Conservation (phyloP, 2,888 invertebrate genomes). For the Alloscopus bannaensis region DNA sequence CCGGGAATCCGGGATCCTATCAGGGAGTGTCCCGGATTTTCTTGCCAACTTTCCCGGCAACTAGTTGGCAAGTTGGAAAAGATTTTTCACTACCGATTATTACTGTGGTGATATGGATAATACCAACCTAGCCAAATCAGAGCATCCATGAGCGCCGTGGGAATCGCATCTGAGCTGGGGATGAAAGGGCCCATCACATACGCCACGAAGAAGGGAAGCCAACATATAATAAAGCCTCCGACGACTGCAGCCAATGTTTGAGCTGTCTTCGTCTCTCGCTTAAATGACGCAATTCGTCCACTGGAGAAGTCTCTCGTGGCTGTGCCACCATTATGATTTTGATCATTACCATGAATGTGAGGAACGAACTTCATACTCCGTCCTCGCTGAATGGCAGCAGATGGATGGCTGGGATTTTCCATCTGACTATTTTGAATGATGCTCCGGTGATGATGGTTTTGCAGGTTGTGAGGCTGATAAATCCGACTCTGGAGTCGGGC, state of each 20-base stretch:
- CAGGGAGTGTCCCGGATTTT: not conserved
- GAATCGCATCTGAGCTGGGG: conserved; percentile 77
- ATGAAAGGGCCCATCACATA: conserved; percentile 89
- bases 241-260: conserved; percentile 91
- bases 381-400: conserved; percentile 43
- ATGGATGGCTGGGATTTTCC: conserved; percentile 29
- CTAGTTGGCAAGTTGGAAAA: not conserved
- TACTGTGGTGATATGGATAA: no score
- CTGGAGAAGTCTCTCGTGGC: conserved; percentile 69
- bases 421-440: conserved; percentile 45
- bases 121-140: conserved; percentile 87
- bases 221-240: conserved; percentile 91
- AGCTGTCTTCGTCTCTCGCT: conserved; percentile 91
- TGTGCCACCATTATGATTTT: conserved; percentile 67
- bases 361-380: conserved; percentile 66
- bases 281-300: conserved; percentile 75
- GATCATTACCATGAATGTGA: conserved; percentile 60
- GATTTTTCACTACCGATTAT: not conserved
- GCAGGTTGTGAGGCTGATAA: conserved; percentile 52
- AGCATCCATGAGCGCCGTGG: conserved; percentile 82
- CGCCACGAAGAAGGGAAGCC: conserved; percentile 91
- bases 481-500: conserved; percentile 45
- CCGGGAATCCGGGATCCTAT: no score
- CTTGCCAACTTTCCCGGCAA: no score
- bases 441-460: conserved; percentile 34